Base-by-base conservation (phyloP, 1,140 invertebrate genomes). In the Macrostomum lignano region DNA sequence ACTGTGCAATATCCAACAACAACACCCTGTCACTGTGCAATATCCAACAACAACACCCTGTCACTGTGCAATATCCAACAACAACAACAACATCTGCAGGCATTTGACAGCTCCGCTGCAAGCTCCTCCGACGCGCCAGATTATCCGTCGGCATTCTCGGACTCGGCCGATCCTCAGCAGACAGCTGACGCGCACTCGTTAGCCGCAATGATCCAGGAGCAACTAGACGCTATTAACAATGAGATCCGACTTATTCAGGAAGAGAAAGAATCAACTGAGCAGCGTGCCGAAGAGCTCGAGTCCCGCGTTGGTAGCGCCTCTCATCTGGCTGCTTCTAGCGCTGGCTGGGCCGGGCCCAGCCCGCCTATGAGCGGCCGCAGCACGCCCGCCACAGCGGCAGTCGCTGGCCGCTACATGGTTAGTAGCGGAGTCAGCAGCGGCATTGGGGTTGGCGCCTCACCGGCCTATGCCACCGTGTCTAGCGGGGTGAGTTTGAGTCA, bases 141-240 rank as follows among this genome's bases (percentile, higher is more conserved):
- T 24, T n/a, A 24, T 9, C 9, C 13, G 10, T 9, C 23, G 13
- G 13, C 23, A 24, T 14, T 17, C 67, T 17, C 47, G 4, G 46
- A 43, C 23, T 46, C 48, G 13, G 28, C 19, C 5, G 7, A 21
- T 1, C 46, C 14, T n/a, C 24, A 33, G 14, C 17, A n/a, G 25
- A 9, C 37, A 40, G 67, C 76, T 3, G 86, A 96, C 55, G 84
- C 88, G 20, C 86, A 94, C 54, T 82, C 84, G 0, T 62, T 96
- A 35, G 88, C 88, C 15, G 66, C 91, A 43, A 91, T 96, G 77
- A 63, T 98, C 38, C 91, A 98, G 59, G 84, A 98, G 53, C 86
- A 94, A 56, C 62, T 98, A 29, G 86, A 98, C 61, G 91, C 88
- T 41, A 98, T 98, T 45, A 96, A 98, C 60, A 91, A 91, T 51